Base-by-base conservation (phyloP, 2,888 invertebrate genomes). In the Pasiphila rectangulata region DNA sequence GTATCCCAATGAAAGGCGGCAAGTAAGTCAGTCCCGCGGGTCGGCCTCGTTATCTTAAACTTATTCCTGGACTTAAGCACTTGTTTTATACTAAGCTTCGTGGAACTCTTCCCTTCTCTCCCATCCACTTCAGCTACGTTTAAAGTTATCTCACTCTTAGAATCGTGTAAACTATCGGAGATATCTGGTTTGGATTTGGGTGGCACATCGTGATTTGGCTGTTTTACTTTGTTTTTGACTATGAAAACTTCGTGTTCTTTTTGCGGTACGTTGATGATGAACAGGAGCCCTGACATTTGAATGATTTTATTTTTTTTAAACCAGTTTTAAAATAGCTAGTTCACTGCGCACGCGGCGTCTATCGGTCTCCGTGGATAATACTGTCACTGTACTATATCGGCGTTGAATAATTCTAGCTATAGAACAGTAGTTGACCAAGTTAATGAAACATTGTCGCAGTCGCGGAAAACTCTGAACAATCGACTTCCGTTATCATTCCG, bases 181-280 rank as follows among this genome's bases (percentile, higher is more conserved):
- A 75, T 62, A 29, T 75, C 70, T 2, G 65, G 68, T 51, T 75
- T 72, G 0, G 64, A 61, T 24, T 69, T 56, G 0, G 52, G 44
- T 4, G 54, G 56, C n/a, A 40, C 55, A 12, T 69, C 63, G 1
- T 64, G 59, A 6, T 53, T 42, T 57, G 63, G 56, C 4, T 59
- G 60, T 4, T 10, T 13, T 9, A 64, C 6, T 32, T 49, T n/a
- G 45, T 67, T 69, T 40, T 63, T 62, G 49, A 63, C 66, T 45
- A 76, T 54, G 47, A 70, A 69, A 27, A 72, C 66, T 69, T 92
- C 91, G 56, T 90, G 74, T 42, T 78, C 80, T 45, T 84, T 88
- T 15, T 85, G 86, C 3, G 92, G 92, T 12, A 92, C 84, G 54
- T 85, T 90, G 7, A 92, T 84, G 20, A 91, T 81, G 56, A 92